These are phyloP conservation scores for Cosmia trapezina DNA, from an alignment of 2,888 invertebrate species.

Conservation along the genomic window DNA sequence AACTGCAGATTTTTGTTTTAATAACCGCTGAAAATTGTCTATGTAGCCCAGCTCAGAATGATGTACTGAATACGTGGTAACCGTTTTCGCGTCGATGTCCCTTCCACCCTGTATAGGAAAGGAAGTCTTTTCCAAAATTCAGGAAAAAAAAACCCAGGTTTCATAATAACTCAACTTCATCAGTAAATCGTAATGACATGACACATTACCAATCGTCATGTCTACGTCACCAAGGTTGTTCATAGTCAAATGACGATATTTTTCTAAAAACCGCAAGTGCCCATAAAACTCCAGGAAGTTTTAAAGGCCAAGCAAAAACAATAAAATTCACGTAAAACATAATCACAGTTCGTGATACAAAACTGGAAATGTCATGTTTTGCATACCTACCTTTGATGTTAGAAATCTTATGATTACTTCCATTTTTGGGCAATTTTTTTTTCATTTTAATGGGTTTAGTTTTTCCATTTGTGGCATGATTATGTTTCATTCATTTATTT, in stretches of 20 bases:
- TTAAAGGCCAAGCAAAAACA: slow-evolving; percentile 31
- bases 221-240: slow-evolving; percentile 36
- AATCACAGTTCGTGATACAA: slow-evolving; percentile 39
- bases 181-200: slow-evolving; percentile 22
- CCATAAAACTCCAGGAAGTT: slow-evolving; percentile 53
- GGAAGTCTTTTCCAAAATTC: neutral
- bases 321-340: slow-evolving; percentile 30
- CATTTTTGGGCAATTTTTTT: slow-evolving; percentile 28
- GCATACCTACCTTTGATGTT: slow-evolving; percentile 35
- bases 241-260: slow-evolving; percentile 15
- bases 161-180: slow-evolving; percentile 12
- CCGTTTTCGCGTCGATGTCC: too few relatives aligned
- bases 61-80: too few relatives aligned
- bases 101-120: too few relatives aligned
- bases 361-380: slow-evolving; percentile 53
- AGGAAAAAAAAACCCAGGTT: neutral
- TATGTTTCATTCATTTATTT: neutral
- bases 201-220: slow-evolving; percentile 11
- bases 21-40: too few relatives aligned
- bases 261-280: slow-evolving; percentile 30
- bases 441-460: slow-evolving; percentile 6
- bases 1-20: too few relatives aligned
- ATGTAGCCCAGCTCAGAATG: too few relatives aligned
- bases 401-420: slow-evolving; percentile 10
- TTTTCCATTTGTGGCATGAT: neutral